Evolutionary conservation across 1,140 invertebrate species (phyloP).

Genomic region (Branchinecta lindahli): DNA sequence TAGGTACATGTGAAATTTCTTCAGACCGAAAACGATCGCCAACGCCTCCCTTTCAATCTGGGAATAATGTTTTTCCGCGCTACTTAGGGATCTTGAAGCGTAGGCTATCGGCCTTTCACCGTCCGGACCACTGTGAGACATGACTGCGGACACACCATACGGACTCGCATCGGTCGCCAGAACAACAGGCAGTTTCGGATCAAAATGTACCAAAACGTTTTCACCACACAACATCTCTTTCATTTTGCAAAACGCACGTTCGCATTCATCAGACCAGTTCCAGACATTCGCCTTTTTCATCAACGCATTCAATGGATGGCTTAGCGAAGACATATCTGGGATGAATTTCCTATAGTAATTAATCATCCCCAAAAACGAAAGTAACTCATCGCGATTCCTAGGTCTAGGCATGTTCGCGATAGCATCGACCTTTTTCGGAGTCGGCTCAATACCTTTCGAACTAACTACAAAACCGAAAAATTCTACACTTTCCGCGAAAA

Average conservation of each 20-base stretch:
- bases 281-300: constrained; percentile 13
- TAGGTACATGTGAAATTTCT: constrained; percentile 29
- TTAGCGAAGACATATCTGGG: constrained; percentile 28
- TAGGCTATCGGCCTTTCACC: neutral
- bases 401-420: constrained; percentile 32
- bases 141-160: constrained; percentile 33
- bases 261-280: constrained; percentile 17
- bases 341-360: constrained; percentile 35
- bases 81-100: constrained; percentile 13
- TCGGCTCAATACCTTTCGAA: constrained; percentile 27
- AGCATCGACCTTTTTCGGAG: constrained; percentile 32
- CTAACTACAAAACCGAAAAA: constrained; percentile 28
- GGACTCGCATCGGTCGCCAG: constrained; percentile 32
- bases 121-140: constrained; percentile 29
- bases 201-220: constrained; percentile 28
- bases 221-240: neutral
- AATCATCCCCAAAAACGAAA: constrained; percentile 29
- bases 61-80: constrained; percentile 27
- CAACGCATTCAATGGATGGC: constrained; percentile 29
- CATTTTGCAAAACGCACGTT: constrained; percentile 21
- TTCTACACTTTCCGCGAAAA: constrained; percentile 22
- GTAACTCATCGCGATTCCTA: constrained; percentile 27
- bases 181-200: constrained; percentile 35
- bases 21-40: constrained; percentile 28
- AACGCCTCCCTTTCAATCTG: constrained; percentile 32